Evolutionary conservation across 2,113 vertebrate genomes (phyloP), one percentile per base, ranked within the genome.

Genomic region (Regulus satrapa): DNA sequence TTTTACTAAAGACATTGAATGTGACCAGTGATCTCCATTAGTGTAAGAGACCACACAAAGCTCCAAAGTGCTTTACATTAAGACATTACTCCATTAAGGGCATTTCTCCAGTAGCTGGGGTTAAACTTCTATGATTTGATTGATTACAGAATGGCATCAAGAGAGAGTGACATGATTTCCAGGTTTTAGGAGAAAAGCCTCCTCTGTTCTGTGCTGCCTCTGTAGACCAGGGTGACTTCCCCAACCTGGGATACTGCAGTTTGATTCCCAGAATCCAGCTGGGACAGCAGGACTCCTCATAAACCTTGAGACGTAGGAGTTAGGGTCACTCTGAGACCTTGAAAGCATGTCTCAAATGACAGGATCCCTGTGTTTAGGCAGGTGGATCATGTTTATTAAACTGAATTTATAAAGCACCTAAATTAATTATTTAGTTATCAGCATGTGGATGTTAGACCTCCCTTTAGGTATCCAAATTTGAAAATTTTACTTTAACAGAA

Each of bases 1-100:
- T 63, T 97, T 96, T 94, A 95, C 40, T 83, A 83, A 85, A 88
- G 71, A 61, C 81, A 71, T 90, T 95, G 96, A 96, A 90, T 61
- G 63, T 74, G 92, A 93, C 46, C 88, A 90, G 78, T 81, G 88
- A 76, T 85, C 59, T 94, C 82, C 78, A 90, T 90, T 93, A 93
- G 75, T 18, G 5, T 21, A 34, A 92, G 34, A 89, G 92, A 90
- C 92, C 88, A 77, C 75, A 73, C 19, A 56, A 75, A 69, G 46
- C 20, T 92, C 74, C 40, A 38, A 77, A 94, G 89, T 83, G 88
- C 62, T 67, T 96, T n/a, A 45, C 32, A 90, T 90, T 94, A 95
- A 92, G 48, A 29, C 51, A 87, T 88, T 76, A 49, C 63, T 55
- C 63, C 63, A 76, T 83, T 95, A 91, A 95, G 31, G 71, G 28